These are phyloP conservation scores for Trachelipus rathkii DNA, from an alignment of 1,140 invertebrate genomes.

Conservation along the genomic window DNA sequence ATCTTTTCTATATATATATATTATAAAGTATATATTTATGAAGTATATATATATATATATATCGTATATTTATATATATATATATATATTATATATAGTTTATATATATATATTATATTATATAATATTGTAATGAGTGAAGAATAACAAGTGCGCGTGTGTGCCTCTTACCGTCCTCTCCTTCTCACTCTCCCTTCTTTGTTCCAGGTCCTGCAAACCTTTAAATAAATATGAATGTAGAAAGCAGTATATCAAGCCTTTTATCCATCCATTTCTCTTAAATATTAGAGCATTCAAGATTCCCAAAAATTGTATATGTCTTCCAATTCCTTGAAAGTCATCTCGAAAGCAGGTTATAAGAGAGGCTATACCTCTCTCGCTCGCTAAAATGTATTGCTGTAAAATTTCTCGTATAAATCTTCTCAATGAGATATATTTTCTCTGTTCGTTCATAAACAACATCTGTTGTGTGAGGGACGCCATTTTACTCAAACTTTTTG, in stretches of 20 bases:
- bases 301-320: slow-evolving; percentile 7
- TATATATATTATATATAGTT: no score
- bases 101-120: no score
- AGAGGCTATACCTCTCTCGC: slow-evolving; percentile 10
- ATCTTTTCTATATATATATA: no score
- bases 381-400: slow-evolving; percentile 8
- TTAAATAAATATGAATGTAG: slow-evolving; percentile 10
- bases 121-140: no score
- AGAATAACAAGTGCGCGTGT: no score
- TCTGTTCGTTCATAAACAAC: slow-evolving; percentile 10
- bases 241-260: not conserved
- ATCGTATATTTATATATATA: no score
- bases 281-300: slow-evolving; percentile 8
- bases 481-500: slow-evolving; percentile 11
- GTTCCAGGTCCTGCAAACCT: not conserved
- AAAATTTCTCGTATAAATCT: slow-evolving; percentile 13
- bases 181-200: not conserved
- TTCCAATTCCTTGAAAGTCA: not conserved
- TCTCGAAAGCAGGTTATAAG: not conserved
- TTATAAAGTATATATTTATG: no score
- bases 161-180: no score
- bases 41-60: no score
- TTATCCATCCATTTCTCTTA: slow-evolving; percentile 2
- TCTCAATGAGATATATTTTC: slow-evolving; percentile 13
- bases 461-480: slow-evolving; percentile 8